These are phyloP conservation scores for Artibeus jamaicensis DNA, from an alignment of 2,797 vertebrate species.

Conservation along the genomic window DNA sequence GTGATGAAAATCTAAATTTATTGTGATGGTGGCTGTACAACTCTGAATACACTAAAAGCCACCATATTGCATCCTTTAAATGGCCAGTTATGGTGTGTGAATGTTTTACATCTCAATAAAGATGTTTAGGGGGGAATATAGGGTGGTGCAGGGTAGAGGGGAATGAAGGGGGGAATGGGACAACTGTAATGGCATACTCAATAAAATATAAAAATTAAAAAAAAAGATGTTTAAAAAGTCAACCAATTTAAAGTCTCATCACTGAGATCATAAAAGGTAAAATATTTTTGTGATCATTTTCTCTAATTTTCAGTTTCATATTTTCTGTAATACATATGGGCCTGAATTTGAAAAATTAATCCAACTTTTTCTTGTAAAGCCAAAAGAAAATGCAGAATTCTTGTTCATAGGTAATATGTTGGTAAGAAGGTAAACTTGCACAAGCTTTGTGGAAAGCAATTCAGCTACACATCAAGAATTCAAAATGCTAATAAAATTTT, in stretches of 20 bases:
- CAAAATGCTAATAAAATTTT: background rate
- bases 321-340: background rate
- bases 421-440: background rate
- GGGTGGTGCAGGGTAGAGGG: no score
- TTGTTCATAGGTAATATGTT: background rate
- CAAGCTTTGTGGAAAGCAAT: constrained; percentile 10
- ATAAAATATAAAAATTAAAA: no score
- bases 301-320: background rate
- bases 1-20: constrained; percentile 14
- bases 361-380: background rate
- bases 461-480: background rate
- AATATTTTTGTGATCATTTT: background rate
- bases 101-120: background rate
- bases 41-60: background rate
- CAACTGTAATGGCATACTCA: no score
- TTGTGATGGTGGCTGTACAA: background rate
- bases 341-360: background rate
- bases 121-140: no score
- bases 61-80: background rate
- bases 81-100: background rate
- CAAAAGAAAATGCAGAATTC: constrained; percentile 11
- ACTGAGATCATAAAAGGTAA: background rate
- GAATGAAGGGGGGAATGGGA: no score
- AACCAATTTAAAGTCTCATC: background rate
- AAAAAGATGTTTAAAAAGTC: background rate